Base-by-base conservation (phyloP, 2,888 invertebrate species). In the Apamea monoglypha region DNA sequence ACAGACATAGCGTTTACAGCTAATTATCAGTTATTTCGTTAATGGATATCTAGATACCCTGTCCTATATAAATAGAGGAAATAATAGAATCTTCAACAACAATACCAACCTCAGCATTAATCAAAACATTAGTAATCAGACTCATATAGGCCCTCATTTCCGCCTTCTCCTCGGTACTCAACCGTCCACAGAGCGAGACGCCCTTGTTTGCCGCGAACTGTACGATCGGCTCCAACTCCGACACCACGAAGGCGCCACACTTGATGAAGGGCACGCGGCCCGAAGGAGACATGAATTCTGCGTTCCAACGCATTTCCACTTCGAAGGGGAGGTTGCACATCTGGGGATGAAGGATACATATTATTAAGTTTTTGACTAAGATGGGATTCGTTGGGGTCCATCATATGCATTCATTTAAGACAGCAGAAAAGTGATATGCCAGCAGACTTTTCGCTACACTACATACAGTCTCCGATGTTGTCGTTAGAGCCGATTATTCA, bases 201-300 rank as follows among this genome's bases (percentile, higher is more conserved):
- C 98, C 98, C 95, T 99, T 99, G 89, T 98, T 98, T 61, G 98
- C 98, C 2, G 99, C 98, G 93, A 99, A 99, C 89, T 98, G 98
- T 0, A 99, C 98, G 78, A 99, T 99, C 0, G 98, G 98, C 92
- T 99, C 99, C 91, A 99, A 97, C 93, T 99, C 99, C 0, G 99
- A 98, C 1, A 99, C 97, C 1, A 99, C 97, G 91, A 99, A 99
- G 0, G 98, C 98, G 0, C 99, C 99, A 87, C 98, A 98, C 92
- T 98, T 98, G 78, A 99, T 98, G 91, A 99, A 99, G 0, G 99
- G 99, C 1, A 99, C 98, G 89, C 98, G 98, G 0, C 99, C 99
- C 10, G 99, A 98, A 0, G 99, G 99, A 0, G 99, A 99, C 99
- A 99, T 99, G 92, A 98, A 98, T 92, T 99, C 99, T 0, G 99